Conservation (phyloP, 2,113 vertebrate genomes). For the Pangasianodon hypophthalmus region DNA sequence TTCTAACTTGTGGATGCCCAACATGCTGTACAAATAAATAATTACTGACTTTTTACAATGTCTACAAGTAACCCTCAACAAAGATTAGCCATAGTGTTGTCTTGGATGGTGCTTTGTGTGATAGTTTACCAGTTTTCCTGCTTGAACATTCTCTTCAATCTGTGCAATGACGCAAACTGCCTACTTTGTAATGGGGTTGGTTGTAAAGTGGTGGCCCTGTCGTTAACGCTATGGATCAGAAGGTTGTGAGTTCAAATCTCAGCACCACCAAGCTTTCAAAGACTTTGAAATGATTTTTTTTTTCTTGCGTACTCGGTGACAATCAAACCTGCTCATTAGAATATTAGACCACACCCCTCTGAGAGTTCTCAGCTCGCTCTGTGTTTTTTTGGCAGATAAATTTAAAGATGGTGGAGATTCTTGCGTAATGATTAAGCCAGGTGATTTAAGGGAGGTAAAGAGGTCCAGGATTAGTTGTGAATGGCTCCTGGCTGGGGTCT, state of each 20-base stretch:
- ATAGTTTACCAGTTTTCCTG: neutral
- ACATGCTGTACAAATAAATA: neutral
- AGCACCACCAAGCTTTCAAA: neutral
- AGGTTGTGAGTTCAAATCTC: neutral
- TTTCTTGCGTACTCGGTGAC: no score
- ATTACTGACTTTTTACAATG: neutral
- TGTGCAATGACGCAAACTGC: neutral
- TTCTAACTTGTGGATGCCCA: neutral
- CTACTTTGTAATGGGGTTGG: neutral
- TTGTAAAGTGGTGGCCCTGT: neutral
- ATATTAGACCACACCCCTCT: neutral
- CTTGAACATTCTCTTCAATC: neutral
- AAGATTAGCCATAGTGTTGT: neutral
- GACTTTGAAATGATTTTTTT: no score
- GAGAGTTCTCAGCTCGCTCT: neutral
- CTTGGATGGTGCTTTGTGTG: neutral
- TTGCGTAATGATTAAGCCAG: neutral
- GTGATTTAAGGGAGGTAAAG: neutral
- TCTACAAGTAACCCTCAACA: neutral
- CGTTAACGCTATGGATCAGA: neutral
- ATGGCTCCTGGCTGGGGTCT: slow-evolving; percentile 1
- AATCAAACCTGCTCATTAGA: neutral
- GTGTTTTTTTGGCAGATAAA: no score
- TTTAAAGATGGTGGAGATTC: neutral
- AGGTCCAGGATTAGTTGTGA: neutral